Percentiles rank a stretch among this genome's conserved stretches.
These are phyloP conservation scores for Nyctibius grandis DNA, from an alignment of 2,797 vertebrate species.

Conservation along the genomic window DNA sequence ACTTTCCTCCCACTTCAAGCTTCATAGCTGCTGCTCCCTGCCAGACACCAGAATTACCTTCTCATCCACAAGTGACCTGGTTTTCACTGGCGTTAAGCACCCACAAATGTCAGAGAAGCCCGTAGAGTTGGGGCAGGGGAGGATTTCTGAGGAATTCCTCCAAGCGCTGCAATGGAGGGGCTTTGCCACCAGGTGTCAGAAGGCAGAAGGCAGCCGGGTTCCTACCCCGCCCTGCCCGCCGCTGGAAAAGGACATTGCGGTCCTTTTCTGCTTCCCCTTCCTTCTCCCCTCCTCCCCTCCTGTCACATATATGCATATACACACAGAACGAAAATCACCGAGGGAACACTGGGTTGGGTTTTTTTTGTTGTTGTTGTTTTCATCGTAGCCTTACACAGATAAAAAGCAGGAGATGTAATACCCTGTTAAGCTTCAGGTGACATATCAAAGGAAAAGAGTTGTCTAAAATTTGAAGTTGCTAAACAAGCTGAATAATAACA, in stretches of 20 bases:
- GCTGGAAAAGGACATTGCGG: neutral
- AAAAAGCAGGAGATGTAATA: neutral
- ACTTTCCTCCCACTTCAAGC: neutral
- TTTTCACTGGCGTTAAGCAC: neutral
- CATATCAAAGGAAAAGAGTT: neutral
- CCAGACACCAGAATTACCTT: neutral
- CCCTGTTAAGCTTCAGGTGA: neutral
- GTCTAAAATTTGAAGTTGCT: constrained; percentile 5
- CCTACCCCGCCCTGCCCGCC: neutral
- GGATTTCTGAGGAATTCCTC: neutral
- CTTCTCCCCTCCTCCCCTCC: neutral
- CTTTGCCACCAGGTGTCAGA: constrained; percentile 57
- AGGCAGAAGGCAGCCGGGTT: neutral
- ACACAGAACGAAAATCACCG: neutral
- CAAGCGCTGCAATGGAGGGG: neutral
- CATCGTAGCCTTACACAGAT: neutral
- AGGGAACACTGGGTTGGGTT: neutral
- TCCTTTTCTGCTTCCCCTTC: neutral
- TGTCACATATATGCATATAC: neutral
- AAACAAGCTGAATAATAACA: constrained; percentile 22
- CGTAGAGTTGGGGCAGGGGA: accelerated
- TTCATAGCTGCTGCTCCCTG: neutral
- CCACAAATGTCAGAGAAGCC: neutral
- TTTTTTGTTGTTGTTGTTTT: neutral
- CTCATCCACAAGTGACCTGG: neutral